A percentile compares a stretch with the other conserved stretches of the same genome.
Conservation (phyloP, 2,113 vertebrate species). For the Thalassarche chlororhynchos region DNA sequence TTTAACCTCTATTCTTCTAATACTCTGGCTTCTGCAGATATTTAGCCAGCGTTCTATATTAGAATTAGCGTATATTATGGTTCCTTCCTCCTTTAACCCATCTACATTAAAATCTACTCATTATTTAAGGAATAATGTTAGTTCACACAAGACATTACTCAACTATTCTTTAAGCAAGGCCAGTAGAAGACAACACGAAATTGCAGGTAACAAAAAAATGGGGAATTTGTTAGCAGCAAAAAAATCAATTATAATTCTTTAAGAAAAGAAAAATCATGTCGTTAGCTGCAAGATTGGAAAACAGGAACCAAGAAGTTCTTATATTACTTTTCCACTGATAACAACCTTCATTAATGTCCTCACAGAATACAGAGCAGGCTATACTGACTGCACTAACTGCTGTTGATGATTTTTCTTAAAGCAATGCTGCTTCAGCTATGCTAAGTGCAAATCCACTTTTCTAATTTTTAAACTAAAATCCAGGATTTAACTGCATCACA, state of each 20-base stretch:
- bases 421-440: not conserved
- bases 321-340: not conserved
- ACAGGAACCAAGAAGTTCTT: not conserved
- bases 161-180: not conserved
- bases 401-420: not conserved
- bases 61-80: not conserved
- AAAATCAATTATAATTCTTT: not conserved
- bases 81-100: not conserved
- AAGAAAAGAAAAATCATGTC: not conserved
- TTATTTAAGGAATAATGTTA: not conserved
- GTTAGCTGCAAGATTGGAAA: not conserved
- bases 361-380: not conserved
- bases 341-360: not conserved
- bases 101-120: not conserved
- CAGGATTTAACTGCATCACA: not conserved
- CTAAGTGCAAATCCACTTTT: not conserved
- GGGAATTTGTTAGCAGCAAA: not conserved
- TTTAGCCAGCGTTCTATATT: not conserved
- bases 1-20: not conserved
- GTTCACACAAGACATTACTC: not conserved
- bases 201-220: not conserved
- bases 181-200: not conserved
- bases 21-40: not conserved
- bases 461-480: not conserved
- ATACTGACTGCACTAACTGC: not conserved